Evolutionary conservation across 2,113 vertebrate genomes (phyloP), one percentile per base, ranked within the genome.

Genomic region (Nothobranchius kuhntae): DNA sequence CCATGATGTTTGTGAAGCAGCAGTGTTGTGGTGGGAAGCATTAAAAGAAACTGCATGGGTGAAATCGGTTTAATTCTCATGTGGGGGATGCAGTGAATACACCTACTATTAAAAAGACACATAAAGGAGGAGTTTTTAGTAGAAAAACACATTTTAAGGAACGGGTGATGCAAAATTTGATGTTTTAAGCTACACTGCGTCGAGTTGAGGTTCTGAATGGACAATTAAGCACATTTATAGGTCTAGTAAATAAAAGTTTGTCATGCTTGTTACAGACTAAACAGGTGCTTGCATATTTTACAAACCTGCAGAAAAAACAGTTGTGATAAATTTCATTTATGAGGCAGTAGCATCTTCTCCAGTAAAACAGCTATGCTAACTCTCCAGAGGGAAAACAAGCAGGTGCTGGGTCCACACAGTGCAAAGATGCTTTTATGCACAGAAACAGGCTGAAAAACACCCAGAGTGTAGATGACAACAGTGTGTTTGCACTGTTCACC

Each of bases 1-100:
- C 85, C 75, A 68, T 84, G 85, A 88, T 75, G 81, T 83, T 80
- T 80, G 55, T 72, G 66, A 81, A 80, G 85, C 79, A 75, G 86
- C 73, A 14, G 71, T 63, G 77, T 66, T 61, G 75, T 58, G 76
- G 78, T 56, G 60, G 72, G 59, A 84, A 82, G 84, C 82, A 7
- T 58, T 54, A 45, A 44, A 61, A 47, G 8, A n/a, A 52, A 77
- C 60, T 65, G 70, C 72, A 57, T 84, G 79, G 62, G 58, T 65
- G 75, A 47, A 65, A 71, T 67, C 62, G 14, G 35, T 68, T 73
- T 80, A 17, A 51, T 53, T 26, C 11, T 51, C 56, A 68, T 30
- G 42, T 8, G 21, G 45, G 53, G 4, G 71, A 73, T 2, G 53
- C 13, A 61, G 48, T 44, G 26, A 2, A 0, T 12, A 13, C 17